These are phyloP conservation scores for Halcyon badia DNA, from an alignment of 2,797 vertebrate species.

Conservation along the genomic window DNA sequence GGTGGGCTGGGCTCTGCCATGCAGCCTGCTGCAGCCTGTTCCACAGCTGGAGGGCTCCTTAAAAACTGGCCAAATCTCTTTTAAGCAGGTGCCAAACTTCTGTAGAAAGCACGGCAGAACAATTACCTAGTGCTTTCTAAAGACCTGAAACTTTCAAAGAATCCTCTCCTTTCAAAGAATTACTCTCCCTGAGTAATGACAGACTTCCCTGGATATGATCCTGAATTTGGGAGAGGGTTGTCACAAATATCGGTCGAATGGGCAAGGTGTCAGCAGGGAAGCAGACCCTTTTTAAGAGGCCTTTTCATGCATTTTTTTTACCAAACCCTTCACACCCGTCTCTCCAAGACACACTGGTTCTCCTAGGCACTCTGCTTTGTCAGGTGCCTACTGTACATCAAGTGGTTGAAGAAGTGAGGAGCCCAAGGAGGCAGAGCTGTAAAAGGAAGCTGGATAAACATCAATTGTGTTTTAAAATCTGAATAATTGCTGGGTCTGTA, in stretches of 20 bases:
- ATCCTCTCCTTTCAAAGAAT: not conserved
- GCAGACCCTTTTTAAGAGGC: not conserved
- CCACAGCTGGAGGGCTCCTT: not conserved
- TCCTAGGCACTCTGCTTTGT: not conserved
- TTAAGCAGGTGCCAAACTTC: not conserved
- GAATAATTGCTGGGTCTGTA: slow-evolving; percentile 53
- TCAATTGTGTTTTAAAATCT: slow-evolving; percentile 52
- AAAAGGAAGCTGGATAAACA: slow-evolving; percentile 45
- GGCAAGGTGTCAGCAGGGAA: not conserved
- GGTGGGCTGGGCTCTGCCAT: not conserved
- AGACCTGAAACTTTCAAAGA: not conserved
- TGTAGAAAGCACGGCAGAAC: not conserved
- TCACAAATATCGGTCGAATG: not conserved
- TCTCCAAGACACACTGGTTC: not conserved
- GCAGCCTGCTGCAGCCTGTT: not conserved
- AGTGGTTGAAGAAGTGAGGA: not conserved
- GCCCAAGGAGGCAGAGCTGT: slow-evolving; percentile 20
- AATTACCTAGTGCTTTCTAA: not conserved
- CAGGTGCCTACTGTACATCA: not conserved
- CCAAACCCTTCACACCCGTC: not conserved
- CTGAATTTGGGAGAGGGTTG: not conserved
- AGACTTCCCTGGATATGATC: not conserved
- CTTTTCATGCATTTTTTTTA: slow-evolving; percentile 12
- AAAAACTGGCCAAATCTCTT: not conserved
- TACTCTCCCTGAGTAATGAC: not conserved